Evolutionary conservation across 2,888 invertebrate genomes (phyloP).

Genomic region (Diarsia rubi): DNA sequence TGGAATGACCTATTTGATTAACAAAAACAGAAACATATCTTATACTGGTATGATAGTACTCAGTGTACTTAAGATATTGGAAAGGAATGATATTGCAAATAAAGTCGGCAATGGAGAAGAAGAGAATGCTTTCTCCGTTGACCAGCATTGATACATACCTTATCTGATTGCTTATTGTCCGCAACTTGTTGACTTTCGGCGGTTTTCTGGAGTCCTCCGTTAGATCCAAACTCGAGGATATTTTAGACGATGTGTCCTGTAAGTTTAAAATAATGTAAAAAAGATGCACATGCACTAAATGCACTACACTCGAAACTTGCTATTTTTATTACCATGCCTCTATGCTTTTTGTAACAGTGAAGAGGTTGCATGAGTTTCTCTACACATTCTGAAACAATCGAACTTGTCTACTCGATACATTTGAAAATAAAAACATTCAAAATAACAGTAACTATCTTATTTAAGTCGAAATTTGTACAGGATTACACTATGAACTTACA

Average conservation of each 20-base stretch:
- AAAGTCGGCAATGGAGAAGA: neutral
- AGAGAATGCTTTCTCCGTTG: neutral
- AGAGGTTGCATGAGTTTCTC: constrained; percentile 47
- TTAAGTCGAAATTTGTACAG: constrained; percentile 5
- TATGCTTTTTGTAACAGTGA: constrained; percentile 40
- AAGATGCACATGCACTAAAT: constrained; percentile 49
- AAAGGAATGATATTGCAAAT: constrained; percentile 6
- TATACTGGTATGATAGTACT: constrained; percentile 41
- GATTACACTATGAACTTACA: constrained; percentile 1
- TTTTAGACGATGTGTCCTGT: constrained; percentile 91
- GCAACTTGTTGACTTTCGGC: constrained; percentile 92
- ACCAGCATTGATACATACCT: constrained; percentile 86
- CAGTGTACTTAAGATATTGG: constrained; percentile 27
- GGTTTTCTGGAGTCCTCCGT: constrained; percentile 90
- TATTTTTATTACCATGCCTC: constrained; percentile 52
- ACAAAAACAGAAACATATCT: constrained; percentile 54
- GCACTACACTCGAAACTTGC: constrained; percentile 26
- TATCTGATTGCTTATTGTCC: constrained; percentile 95
- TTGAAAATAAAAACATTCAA: constrained; percentile 22
- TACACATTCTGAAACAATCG: constrained; percentile 50
- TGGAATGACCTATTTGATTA: constrained; percentile 74
- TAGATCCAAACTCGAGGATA: constrained; percentile 91
- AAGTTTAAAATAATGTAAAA: constrained; percentile 62
- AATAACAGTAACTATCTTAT: constrained; percentile 8
- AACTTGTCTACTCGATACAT: constrained; percentile 41